Evolutionary conservation across 1,140 invertebrate species (phyloP).

Genomic region (Lineus longissimus): DNA sequence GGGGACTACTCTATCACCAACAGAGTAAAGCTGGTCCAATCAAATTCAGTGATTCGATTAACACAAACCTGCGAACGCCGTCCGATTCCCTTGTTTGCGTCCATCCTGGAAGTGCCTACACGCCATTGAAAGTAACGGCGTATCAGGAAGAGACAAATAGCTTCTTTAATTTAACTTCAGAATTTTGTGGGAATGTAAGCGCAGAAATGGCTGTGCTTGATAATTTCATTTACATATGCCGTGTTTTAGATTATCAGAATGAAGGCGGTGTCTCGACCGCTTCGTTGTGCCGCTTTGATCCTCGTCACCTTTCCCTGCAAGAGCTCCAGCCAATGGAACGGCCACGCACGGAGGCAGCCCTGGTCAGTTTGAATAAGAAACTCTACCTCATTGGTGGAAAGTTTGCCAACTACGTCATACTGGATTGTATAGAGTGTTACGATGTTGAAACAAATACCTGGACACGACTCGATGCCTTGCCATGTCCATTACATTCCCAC

Average conservation of each 20-base stretch:
- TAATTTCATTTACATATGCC: constrained; percentile 48
- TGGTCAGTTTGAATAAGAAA: constrained; percentile 68
- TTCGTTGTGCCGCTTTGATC: constrained; percentile 49
- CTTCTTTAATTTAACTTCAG: constrained; percentile 44
- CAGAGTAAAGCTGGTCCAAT: constrained; percentile 40
- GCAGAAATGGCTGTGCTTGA: constrained; percentile 39
- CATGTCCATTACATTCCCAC: constrained; percentile 52
- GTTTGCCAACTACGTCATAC: constrained; percentile 84
- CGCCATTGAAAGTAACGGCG: constrained; percentile 50
- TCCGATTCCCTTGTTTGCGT: constrained; percentile 39
- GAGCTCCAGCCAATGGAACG: constrained; percentile 43
- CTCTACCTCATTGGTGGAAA: constrained; percentile 90
- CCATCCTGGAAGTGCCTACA: constrained; percentile 43
- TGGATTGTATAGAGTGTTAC: constrained; percentile 77
- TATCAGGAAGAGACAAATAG: constrained; percentile 34
- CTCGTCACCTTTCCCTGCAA: constrained; percentile 43
- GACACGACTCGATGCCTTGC: constrained; percentile 71
- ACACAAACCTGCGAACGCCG: constrained; percentile 22
- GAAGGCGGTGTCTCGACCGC: constrained; percentile 49
- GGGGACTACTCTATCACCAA: constrained; percentile 43
- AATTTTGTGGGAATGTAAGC: constrained; percentile 48
- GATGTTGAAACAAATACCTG: constrained; percentile 75
- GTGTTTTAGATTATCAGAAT: constrained; percentile 42
- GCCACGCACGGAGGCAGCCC: constrained; percentile 43
- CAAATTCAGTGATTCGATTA: constrained; percentile 35